phyloP scores from a whole-genome alignment of 2,888 invertebrate genomes.

The Apamea sordens region DNA sequence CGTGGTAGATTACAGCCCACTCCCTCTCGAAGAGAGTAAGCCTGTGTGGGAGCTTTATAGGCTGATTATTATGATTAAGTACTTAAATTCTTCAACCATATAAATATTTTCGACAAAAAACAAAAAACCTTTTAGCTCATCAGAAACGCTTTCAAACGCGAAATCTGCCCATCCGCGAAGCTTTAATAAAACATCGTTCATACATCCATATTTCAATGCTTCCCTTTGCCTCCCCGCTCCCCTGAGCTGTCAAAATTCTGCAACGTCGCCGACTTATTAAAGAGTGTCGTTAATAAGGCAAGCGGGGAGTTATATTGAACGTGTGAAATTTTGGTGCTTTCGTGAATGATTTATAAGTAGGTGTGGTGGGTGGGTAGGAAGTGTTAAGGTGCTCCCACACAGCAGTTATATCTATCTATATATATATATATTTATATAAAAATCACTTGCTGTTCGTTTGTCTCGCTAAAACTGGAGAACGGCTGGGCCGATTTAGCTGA shows the following conservation, averaged over 20 bases:
- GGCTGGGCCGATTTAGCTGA: no score
- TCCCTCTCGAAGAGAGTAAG: background rate
- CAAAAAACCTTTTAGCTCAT: conserved; percentile 24
- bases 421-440: no score
- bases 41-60: background rate
- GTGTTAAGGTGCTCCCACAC: background rate
- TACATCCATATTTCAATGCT: conserved; percentile 63
- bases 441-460: no score
- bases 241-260: conserved; percentile 64
- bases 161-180: conserved; percentile 51
- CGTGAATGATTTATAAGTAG: conserved; percentile 26
- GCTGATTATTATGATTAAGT: background rate
- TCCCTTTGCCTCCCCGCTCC: background rate
- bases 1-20: background rate
- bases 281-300: conserved; percentile 69
- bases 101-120: conserved; percentile 4
- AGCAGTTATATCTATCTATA: no score
- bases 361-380: background rate
- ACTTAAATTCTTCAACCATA: background rate
- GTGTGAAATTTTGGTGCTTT: conserved; percentile 42
- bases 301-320: conserved; percentile 63
- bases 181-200: conserved; percentile 64
- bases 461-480: no score
- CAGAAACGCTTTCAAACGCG: conserved; percentile 33
- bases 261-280: conserved; percentile 68